Evolutionary conservation across 2,113 vertebrate genomes (phyloP).

Genomic region (Bubalus kerabau): DNA sequence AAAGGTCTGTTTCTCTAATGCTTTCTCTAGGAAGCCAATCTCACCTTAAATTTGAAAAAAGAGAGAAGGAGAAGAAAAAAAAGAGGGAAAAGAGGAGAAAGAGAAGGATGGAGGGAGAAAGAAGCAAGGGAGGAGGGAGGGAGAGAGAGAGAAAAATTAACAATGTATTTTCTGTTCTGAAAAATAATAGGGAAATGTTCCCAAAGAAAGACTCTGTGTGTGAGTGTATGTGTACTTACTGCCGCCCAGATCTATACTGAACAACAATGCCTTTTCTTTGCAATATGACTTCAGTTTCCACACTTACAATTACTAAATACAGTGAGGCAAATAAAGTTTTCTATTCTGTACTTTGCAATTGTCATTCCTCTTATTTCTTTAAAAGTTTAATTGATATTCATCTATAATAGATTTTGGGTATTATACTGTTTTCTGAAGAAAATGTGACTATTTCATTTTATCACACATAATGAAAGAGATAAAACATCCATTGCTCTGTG

Average conservation of each 20-base stretch:
- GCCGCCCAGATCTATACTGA: background rate
- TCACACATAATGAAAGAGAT: background rate
- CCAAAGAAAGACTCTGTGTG: background rate
- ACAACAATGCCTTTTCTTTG: background rate
- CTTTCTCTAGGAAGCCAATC: background rate
- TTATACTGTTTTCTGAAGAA: background rate
- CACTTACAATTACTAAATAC: conserved; percentile 10
- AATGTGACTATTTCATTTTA: background rate
- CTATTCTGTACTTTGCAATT: background rate
- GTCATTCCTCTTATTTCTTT: background rate
- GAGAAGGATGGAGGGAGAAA: fast-evolving
- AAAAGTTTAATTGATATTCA: background rate
- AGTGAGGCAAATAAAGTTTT: background rate
- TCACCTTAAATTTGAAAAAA: background rate
- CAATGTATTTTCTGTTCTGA: background rate
- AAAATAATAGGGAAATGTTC: background rate
- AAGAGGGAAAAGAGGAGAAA: background rate
- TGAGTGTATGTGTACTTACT: background rate
- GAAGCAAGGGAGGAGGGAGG: fast-evolving
- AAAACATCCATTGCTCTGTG: background rate
- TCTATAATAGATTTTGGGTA: background rate
- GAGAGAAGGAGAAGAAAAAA: background rate
- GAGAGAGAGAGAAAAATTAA: background rate
- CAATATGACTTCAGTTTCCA: background rate
- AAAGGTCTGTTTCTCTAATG: background rate